Evolutionary conservation across 2,888 invertebrate species (phyloP), one percentile per base, ranked within the genome.

Genomic region (Ectemnius lituratus): DNA sequence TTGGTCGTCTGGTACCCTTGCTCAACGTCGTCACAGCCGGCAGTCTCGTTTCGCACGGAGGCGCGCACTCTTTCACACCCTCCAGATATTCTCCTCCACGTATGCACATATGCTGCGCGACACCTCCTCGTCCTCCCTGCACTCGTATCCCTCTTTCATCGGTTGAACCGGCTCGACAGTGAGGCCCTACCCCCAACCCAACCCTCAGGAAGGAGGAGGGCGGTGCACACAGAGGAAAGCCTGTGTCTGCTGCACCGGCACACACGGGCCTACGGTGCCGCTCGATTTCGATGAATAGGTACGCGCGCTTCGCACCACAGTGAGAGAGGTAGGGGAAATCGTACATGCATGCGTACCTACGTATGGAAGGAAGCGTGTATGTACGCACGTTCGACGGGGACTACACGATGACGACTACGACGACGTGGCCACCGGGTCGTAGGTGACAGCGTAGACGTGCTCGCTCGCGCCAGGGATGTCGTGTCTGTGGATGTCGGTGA

Each of bases 41-140:
- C 80, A 79, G 37, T 77, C 77, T 81, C 78, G 76, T 80, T 84
- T 85, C 78, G 78, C 83, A 79, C 78, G 76, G 74, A 52, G n/a
- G 6, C n/a, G 16, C 66, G 81, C 78, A 82, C 84, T 83, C 86
- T 85, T 87, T 87, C 85, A 86, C 86, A 85, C 86, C 86, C 86
- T 87, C 79, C 80, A 83, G 83, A 86, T 81, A 84, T 78, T 79
- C 81, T 85, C 80, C 78, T 72, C 80, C 79, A 58, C 81, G 61
- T 78, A 71, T 78, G 76, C 81, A 75, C 80, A 81, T 80, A 82
- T 75, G 81, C 75, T 75, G 71, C 79, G 37, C 37, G 11, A 37
- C 37, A 37, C 37, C 37, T 37, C 37, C 37, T 37, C 37, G 37
- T 71, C 69, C 52, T 70, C 76, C 70, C 70, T 73, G 75, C 79